These are phyloP conservation scores for Akabosia matsudoensis DNA, from an alignment of 1,140 invertebrate genomes.

Conservation along the genomic window DNA sequence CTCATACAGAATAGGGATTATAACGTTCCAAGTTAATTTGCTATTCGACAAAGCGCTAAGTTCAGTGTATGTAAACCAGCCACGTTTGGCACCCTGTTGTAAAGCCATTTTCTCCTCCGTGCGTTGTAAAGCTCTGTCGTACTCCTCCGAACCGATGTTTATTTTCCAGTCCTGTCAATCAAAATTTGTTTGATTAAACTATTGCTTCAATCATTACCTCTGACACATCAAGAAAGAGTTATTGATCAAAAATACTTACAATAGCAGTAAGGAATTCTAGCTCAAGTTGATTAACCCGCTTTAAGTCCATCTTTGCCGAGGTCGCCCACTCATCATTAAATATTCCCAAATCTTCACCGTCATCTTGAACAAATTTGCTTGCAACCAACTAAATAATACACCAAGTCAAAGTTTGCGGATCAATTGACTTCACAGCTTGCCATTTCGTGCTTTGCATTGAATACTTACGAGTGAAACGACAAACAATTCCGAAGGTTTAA, in stretches of 20 bases:
- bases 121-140: constrained; percentile 64
- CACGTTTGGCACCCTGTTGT: constrained; percentile 66
- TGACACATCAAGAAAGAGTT: too few species aligned
- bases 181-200: constrained; percentile 42
- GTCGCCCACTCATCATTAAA: constrained; percentile 84
- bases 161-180: constrained; percentile 75
- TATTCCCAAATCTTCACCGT: constrained; percentile 84
- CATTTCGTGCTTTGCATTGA: not conserved
- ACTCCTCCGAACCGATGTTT: constrained; percentile 67
- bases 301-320: constrained; percentile 68
- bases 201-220: constrained; percentile 1
- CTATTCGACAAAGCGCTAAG: constrained; percentile 52
- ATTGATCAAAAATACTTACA: constrained; percentile 62
- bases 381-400: constrained; percentile 75
- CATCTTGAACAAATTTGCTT: constrained; percentile 89
- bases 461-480: constrained; percentile 80
- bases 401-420: constrained; percentile 27
- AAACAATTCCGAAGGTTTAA: constrained; percentile 84
- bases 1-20: constrained; percentile 33
- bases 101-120: constrained; percentile 69
- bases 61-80: constrained; percentile 84
- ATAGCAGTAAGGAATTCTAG: constrained; percentile 83
- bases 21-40: constrained; percentile 26
- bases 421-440: constrained; percentile 11
- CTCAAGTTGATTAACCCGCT: constrained; percentile 78